phyloP scores from a whole-genome alignment of 2,888 invertebrate genomes.

The Folsomia candida region DNA sequence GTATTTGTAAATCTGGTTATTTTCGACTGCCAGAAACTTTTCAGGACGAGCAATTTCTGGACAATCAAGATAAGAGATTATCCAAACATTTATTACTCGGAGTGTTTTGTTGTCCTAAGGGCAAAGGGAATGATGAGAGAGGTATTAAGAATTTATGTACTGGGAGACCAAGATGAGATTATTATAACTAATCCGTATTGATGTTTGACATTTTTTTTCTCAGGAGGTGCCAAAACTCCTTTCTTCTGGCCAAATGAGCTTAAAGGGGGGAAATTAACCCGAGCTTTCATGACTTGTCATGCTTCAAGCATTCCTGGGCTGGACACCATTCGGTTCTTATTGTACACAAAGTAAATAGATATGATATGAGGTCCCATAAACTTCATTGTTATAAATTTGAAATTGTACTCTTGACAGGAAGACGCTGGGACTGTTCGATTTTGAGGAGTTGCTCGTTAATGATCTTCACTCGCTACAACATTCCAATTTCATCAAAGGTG shows the following conservation, averaged over 20 bases:
- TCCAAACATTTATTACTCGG: not conserved
- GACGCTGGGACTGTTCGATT: slow-evolving; percentile 30
- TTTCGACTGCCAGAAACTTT: not conserved
- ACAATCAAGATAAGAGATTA: not conserved
- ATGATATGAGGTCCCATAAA: not conserved
- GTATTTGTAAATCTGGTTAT: not conserved
- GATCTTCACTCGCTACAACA: slow-evolving; percentile 12
- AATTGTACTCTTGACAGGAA: slow-evolving; percentile 11
- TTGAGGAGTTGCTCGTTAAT: slow-evolving; percentile 20
- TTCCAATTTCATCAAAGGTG: slow-evolving; percentile 25
- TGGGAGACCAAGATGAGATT: no score
- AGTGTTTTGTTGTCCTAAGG: not conserved
- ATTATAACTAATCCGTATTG: no score
- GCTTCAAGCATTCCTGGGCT: slow-evolving; percentile 26
- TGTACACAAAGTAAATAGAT: slow-evolving; percentile 25
- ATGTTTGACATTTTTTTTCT: no score
- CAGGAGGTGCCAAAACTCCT: not conserved
- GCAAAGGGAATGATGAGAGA: not conserved
- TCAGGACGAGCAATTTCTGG: not conserved
- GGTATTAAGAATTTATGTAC: not conserved
- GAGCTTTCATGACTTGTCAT: slow-evolving; percentile 30
- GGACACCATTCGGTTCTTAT: slow-evolving; percentile 29
- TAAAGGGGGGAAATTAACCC: slow-evolving; percentile 18
- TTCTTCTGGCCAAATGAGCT: slow-evolving; percentile 32
- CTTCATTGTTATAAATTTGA: not conserved